Conservation (phyloP, 2,797 vertebrate species). For the Anomalospiza imberbis region DNA sequence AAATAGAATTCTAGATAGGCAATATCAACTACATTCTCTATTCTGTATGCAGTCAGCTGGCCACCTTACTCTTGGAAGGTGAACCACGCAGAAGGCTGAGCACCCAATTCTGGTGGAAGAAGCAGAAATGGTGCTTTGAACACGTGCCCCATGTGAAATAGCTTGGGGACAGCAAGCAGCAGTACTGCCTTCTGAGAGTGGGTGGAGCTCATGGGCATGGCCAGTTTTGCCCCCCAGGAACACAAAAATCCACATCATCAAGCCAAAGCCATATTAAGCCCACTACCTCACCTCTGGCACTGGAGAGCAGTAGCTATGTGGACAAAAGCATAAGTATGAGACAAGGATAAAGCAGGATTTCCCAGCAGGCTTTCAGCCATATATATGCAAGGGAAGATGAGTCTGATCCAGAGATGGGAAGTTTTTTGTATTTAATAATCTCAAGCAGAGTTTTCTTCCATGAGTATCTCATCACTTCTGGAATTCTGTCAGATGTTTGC, state of each 20-base stretch:
- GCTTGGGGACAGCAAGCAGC: neutral
- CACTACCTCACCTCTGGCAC: neutral
- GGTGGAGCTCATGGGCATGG: neutral
- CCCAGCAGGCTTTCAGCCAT: neutral
- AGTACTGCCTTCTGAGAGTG: neutral
- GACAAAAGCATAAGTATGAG: neutral
- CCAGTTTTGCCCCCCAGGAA: neutral
- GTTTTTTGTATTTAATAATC: neutral
- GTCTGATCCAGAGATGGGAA: neutral
- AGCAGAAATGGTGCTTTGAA: neutral
- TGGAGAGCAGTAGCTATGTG: neutral
- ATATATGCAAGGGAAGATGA: neutral
- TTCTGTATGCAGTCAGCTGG: neutral
- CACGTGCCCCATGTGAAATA: neutral
- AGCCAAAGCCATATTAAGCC: neutral
- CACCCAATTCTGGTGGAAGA: neutral
- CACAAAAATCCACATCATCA: neutral
- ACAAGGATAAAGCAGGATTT: neutral
- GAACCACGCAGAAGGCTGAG: neutral
- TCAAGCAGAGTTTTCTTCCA: neutral
- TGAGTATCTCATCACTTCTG: neutral
- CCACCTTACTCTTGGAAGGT: neutral
- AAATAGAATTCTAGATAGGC: neutral
- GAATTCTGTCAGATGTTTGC: neutral
- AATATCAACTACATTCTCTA: neutral